These are phyloP conservation scores for Drosophila macrospina DNA, from an alignment of 2,888 invertebrate genomes.

Conservation along the genomic window DNA sequence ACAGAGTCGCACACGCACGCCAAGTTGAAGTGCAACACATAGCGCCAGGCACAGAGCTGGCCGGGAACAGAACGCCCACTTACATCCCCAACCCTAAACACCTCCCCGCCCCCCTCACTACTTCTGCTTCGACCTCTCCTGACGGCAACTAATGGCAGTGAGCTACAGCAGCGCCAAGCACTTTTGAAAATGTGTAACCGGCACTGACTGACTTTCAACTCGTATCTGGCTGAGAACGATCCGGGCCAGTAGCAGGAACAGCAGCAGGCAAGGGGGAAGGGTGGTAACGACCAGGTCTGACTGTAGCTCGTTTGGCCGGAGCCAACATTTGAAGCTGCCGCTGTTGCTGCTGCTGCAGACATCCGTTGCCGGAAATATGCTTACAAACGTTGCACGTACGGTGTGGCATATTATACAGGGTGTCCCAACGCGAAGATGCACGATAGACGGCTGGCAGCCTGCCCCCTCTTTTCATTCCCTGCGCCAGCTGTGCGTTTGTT, in stretches of 20 bases:
- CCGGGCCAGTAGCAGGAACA: constrained; percentile 30
- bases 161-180: constrained; percentile 73
- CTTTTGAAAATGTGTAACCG: constrained; percentile 78
- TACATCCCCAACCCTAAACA: background rate
- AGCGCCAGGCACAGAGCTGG: constrained; percentile 52
- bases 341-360: constrained; percentile 55
- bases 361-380: constrained; percentile 79
- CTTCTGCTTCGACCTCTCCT: constrained; percentile 7
- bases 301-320: constrained; percentile 67
- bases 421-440: constrained; percentile 13
- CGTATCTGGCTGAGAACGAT: constrained; percentile 54
- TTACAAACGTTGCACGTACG: constrained; percentile 66
- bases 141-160: constrained; percentile 68
- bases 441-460: constrained; percentile 3
- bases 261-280: background rate
- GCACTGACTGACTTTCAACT: constrained; percentile 77
- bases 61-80: constrained; percentile 45
- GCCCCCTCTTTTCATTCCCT: background rate
- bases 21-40: constrained; percentile 76
- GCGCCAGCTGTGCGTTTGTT: constrained; percentile 49
- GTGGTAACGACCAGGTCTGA: constrained; percentile 18
- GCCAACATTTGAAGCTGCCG: constrained; percentile 62
- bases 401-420: constrained; percentile 28
- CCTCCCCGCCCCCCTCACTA: constrained; percentile 19
- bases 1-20: constrained; percentile 43